Evolutionary conservation across 2,113 vertebrate species (phyloP), one percentile per base, ranked within the genome.

Genomic region (Ictalurus furcatus): DNA sequence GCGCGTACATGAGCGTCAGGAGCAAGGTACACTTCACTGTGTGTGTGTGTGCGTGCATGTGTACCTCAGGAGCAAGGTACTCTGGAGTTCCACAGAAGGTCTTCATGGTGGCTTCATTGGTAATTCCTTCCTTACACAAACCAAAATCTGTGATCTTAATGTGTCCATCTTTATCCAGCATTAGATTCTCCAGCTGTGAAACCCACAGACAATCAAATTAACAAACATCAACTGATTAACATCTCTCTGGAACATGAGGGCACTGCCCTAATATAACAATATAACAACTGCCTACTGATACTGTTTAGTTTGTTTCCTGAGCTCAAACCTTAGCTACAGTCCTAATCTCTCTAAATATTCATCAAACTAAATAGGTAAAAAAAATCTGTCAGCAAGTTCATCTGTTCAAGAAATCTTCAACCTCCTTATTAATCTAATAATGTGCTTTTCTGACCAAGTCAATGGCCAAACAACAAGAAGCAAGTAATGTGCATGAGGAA

Each of bases 111-210:
- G 98, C 98, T 0, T 98, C 98, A 16, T 99, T 98, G 84, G 98
- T 99, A 92, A 99, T 98, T 65, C 98, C 98, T 93, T 99, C 98
- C 95, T 99, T 99, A 95, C 98, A 99, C 67, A 99, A 95, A 28
- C 98, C 98, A 30, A 99, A 99, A 93, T 99, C 98, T 65, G 98
- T 99, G 93, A 99, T 99, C 94, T 99, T 99, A 94, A 99, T 97
- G 94, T 99, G 98, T 52, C 98, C 98, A 1, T 99, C 98, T 94
- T 98, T 99, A 94, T 99, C 98, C 93, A 99, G 95, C 98, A 99
- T 99, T 85, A 99, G 97, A 94, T 99, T 99, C 96, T 99, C 98
- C 96, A 99, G 89, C 98, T 99, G 90, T 28, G 6, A 90, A 65
- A 30, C n/a, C 28, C 9, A 84, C 59, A 86, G 12, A 54, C 73